Evolutionary conservation across 2,797 vertebrate genomes (phyloP).

Genomic region (Spinus olivaceus): DNA sequence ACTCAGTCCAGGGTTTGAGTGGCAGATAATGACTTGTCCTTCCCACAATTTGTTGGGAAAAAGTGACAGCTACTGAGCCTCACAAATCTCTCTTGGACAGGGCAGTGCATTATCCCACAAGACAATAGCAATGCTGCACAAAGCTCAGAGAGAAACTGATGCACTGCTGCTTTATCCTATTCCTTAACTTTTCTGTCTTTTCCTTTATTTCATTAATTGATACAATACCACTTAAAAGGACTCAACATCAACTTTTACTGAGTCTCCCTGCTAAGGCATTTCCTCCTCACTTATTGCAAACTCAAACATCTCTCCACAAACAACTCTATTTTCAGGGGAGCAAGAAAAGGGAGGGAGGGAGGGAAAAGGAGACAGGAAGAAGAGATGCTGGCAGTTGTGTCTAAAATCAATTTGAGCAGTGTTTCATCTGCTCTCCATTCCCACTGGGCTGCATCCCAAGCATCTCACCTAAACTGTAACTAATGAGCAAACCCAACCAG

Average conservation of each 20-base stretch:
- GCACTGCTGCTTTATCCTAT: neutral
- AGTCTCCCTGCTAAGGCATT: neutral
- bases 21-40: neutral
- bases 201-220: neutral
- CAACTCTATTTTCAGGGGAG: neutral
- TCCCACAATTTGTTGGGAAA: neutral
- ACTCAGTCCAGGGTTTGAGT: neutral
- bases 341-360: fast-evolving
- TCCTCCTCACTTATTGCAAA: neutral
- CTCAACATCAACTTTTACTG: neutral
- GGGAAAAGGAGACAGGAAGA: neutral
- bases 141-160: neutral
- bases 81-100: neutral
- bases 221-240: neutral
- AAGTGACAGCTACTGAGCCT: neutral
- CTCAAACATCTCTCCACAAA: neutral
- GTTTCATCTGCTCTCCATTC: neutral
- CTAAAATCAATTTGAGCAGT: neutral
- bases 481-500: neutral
- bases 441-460: neutral
- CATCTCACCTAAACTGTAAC: neutral
- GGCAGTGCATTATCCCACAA: neutral
- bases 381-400: neutral
- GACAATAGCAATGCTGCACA: neutral
- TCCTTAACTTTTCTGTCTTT: neutral